phyloP scores from a whole-genome alignment of 2,113 vertebrate genomes.

The Myxocyprinus asiaticus region DNA sequence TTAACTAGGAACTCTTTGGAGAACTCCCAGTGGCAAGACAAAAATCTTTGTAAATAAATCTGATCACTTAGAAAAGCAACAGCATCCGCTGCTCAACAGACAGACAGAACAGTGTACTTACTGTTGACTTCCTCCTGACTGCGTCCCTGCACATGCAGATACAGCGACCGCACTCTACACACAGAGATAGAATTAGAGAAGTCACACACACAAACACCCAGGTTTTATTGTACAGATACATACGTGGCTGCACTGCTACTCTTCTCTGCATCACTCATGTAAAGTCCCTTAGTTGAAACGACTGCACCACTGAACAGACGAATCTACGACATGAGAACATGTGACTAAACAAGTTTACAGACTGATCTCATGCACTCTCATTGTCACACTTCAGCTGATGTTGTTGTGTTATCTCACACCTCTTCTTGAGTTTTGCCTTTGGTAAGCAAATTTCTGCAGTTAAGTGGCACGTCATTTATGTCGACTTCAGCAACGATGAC shows the following conservation, averaged over 20 bases:
- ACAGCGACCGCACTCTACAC: constrained; percentile 86
- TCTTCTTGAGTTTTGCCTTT: constrained; percentile 94
- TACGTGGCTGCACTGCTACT: constrained; percentile 62
- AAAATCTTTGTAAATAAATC: too few relatives aligned
- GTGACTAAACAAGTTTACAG: neutral
- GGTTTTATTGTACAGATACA: constrained; percentile 40
- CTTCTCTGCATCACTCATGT: constrained; percentile 65
- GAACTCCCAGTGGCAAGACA: too few relatives aligned
- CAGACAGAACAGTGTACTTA: constrained; percentile 71
- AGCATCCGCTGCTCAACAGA: too few relatives aligned
- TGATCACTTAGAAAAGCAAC: too few relatives aligned
- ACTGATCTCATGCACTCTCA: neutral
- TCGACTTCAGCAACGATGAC: constrained; percentile 93
- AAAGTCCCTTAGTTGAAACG: constrained; percentile 76
- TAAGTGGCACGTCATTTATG: constrained; percentile 93
- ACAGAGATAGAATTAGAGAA: constrained; percentile 48
- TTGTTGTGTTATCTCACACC: constrained; percentile 68
- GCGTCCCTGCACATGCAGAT: constrained; percentile 93
- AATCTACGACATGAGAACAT: constrained; percentile 64
- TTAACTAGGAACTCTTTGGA: too few relatives aligned
- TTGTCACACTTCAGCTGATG: neutral
- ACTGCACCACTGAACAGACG: constrained; percentile 72
- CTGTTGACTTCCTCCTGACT: constrained; percentile 90
- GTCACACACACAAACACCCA: neutral
- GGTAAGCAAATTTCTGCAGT: constrained; percentile 91